Evolutionary conservation across 92 coral and sea anemone species (phyloP).

Genomic region (Porites lobata): DNA sequence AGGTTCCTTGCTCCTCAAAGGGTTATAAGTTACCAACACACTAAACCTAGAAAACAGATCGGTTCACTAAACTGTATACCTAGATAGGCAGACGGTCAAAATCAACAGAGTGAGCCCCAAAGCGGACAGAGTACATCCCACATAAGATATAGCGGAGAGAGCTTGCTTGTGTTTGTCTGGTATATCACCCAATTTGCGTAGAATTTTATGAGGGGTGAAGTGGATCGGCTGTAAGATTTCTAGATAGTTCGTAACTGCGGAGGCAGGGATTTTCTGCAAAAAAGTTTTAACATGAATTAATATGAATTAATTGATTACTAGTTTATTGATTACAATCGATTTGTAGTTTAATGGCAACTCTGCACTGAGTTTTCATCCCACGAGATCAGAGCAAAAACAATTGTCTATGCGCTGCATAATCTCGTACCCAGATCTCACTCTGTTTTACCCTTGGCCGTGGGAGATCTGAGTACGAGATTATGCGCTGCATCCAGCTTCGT

Average conservation of each 20-base stretch:
- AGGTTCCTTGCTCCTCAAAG: too few species aligned
- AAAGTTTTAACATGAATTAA: neutral
- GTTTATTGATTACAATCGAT: too few species aligned
- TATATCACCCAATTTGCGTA: constrained; percentile 55
- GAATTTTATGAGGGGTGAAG: constrained; percentile 23
- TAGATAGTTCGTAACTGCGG: constrained; percentile 15
- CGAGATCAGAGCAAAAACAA: too few species aligned
- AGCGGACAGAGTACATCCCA: constrained; percentile 79
- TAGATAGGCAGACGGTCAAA: constrained; percentile 66
- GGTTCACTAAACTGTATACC: constrained; percentile 40
- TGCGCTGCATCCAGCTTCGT: too few species aligned
- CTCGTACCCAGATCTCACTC: too few species aligned
- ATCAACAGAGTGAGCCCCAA: constrained; percentile 74
- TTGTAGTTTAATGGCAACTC: too few species aligned
- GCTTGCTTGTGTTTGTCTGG: constrained; percentile 64
- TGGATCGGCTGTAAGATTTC: neutral
- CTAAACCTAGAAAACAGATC: neutral
- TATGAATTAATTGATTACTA: neutral
- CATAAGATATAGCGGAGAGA: constrained; percentile 71
- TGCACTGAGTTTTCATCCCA: too few species aligned
- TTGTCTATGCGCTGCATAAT: too few species aligned
- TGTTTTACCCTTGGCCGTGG: too few species aligned
- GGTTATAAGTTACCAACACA: too few species aligned
- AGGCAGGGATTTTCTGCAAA: constrained; percentile 38
- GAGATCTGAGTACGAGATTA: too few species aligned